A percentile compares a stretch with the other conserved stretches of the same genome.
Conservation (phyloP, 2,113 vertebrate genomes). For the Oostethus manadensis region DNA sequence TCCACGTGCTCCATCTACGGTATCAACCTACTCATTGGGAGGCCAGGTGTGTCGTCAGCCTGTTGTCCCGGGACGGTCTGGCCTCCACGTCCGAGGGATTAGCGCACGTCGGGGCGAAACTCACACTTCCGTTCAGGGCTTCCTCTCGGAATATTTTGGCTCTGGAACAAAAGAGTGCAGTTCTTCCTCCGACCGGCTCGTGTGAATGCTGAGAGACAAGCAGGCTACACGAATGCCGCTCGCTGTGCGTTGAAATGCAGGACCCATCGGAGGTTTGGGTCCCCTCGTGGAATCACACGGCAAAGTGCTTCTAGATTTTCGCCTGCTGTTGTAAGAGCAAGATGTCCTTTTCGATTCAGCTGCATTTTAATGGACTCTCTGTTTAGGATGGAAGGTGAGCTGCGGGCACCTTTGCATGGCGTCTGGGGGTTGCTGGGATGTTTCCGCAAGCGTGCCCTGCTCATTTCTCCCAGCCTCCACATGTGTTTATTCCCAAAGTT, state of each 20-base stretch:
- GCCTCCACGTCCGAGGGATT: constrained; percentile 59
- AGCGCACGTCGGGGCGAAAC: constrained; percentile 18
- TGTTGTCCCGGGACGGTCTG: constrained; percentile 42
- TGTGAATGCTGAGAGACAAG: neutral
- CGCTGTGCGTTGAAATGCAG: too few species aligned
- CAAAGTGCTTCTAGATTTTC: too few species aligned
- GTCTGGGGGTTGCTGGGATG: too few species aligned
- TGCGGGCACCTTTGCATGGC: too few species aligned
- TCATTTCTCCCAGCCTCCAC: neutral
- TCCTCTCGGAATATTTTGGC: neutral
- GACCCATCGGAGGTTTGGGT: too few species aligned
- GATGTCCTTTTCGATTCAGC: too few species aligned
- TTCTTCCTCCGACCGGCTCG: neutral
- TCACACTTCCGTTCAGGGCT: neutral
- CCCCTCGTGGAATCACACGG: too few species aligned
- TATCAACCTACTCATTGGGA: constrained; percentile 57
- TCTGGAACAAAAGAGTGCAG: neutral
- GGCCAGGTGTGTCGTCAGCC: constrained; percentile 61
- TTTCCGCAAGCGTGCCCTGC: too few species aligned
- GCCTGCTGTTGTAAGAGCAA: too few species aligned
- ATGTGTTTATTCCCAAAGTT: neutral
- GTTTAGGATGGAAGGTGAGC: too few species aligned
- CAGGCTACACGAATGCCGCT: too few species aligned
- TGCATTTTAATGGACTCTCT: too few species aligned
- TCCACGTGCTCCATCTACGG: constrained; percentile 47